Evolutionary conservation across 2,797 vertebrate genomes (phyloP), one percentile per base, ranked within the genome.

Genomic region (Neomorphus geoffroyi): DNA sequence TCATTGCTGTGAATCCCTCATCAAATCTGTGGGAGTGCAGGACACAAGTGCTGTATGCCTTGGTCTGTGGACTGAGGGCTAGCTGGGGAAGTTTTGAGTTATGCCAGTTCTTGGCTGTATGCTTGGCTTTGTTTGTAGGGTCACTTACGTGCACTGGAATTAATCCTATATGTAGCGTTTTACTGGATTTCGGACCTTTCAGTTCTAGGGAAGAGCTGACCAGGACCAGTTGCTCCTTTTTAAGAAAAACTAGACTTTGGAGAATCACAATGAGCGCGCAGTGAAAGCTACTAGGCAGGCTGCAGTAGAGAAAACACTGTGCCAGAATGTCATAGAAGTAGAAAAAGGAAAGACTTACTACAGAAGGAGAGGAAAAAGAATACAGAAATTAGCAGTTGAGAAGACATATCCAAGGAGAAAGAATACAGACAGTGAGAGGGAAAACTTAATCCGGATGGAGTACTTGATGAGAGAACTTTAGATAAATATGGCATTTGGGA

Each of bases 401-500:
- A 86, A 89, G 33, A 75, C 27, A 69, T 9, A 56, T 48, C 26
- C 9, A 60, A 80, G 81, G 75, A 83, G 41, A 54, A 95, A 81
- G 50, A 83, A 57, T 5, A 1, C 3, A 93, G 37, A 19, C 3
- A 78, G 14, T n/a, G 22, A 85, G 62, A 93, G 12, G 37, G 35
- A 86, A 95, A 92, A 89, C 87, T 56, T 86, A 89, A 80, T 91
- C 72, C 81, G 80, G 66, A 79, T 73, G 80, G 33, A 81, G 70
- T 94, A 90, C 50, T 70, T 79, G 54, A 92, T 78, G 50, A 91
- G 66, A 83, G 54, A 95, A 90, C n/a, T 91, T 85, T 48, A 79
- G 61, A 91, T 86, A 92, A 95, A 92, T 86, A 66, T 0, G 13
- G 21, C 65, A 79, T 90, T 92, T 93, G 61, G 51, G 51, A 84